These are phyloP conservation scores for Papilio polytes DNA, from an alignment of 1,140 invertebrate genomes.

Conservation along the genomic window DNA sequence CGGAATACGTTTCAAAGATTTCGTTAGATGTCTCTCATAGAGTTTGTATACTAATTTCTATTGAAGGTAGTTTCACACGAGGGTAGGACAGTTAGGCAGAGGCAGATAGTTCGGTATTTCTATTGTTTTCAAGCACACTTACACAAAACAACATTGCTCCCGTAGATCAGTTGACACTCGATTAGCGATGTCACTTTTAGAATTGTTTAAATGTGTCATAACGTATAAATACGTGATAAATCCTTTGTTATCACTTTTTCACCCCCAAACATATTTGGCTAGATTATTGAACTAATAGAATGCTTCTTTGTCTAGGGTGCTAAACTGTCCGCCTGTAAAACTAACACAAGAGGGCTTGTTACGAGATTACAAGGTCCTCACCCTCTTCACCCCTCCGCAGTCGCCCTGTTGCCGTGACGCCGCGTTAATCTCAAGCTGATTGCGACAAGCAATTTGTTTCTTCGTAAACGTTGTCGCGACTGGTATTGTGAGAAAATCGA, in stretches of 20 bases:
- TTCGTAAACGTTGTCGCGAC: conserved; percentile 13
- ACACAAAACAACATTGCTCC: background rate
- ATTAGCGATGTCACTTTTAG: background rate
- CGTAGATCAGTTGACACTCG: background rate
- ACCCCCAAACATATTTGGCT: no score
- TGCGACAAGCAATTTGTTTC: conserved; percentile 26
- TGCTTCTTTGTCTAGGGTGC: no score
- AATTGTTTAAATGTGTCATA: no score
- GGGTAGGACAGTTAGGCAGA: background rate
- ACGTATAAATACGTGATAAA: background rate
- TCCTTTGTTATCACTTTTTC: background rate
- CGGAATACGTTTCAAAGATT: conserved; percentile 3
- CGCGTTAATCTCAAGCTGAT: conserved; percentile 24
- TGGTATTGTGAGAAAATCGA: conserved; percentile 13
- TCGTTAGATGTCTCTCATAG: background rate
- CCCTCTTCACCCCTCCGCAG: background rate
- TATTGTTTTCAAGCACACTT: background rate
- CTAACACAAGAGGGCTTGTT: background rate
- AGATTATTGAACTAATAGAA: no score
- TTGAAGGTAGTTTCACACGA: background rate
- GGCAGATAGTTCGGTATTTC: background rate
- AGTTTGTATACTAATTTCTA: conserved; percentile 16
- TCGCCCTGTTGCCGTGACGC: conserved; percentile 16
- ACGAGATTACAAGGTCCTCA: background rate
- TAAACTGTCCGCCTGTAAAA: background rate